Evolutionary conservation across 2,888 invertebrate species (phyloP), one percentile per base, ranked within the genome.

Genomic region (Portevinia maculata): DNA sequence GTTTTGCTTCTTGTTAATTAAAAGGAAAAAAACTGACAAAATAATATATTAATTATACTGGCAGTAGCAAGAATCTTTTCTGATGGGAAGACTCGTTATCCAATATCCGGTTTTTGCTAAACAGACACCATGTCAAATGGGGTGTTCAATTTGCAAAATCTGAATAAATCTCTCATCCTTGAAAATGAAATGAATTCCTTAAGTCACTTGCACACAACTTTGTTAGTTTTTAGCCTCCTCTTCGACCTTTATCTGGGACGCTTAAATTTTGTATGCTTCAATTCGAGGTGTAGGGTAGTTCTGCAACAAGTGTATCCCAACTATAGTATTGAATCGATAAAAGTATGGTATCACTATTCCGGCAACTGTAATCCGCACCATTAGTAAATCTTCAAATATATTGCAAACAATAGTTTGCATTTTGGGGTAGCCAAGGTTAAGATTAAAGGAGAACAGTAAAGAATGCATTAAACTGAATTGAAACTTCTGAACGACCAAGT

Each of bases 41-140:
- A 52, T 44, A 34, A 52, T 46, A 69, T 57, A 57, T 64, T 64
- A 74, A 74, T 74, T 74, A 64, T 32, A 28, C 39, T 21, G 24
- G n/a, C 3, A n/a, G n/a, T n/a, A n/a, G n/a, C 9, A n/a, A 53
- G 53, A 41, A 50, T 32, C 13, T 48, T 24, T 24, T 57, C 59
- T 19, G 15, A 1, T 17, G 3, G n/a, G 13, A 9, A 17, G 32
- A 37, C 37, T 37, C 46, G 52, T 30, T 62, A 62, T 46, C 21
- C 46, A 48, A 48, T 48, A 24, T 32, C 48, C 24, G 46, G 9
- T 9, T 62, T 46, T 34, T 34, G 60, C 46, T 28, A 55, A 55
- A 46, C 19, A 50, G 32, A 28, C 53, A 39, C 55, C 46, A 44
- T 41, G 50, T 60, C 15, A 60, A 21, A 24, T 21, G n/a, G 17